A percentile compares a stretch with the other conserved stretches of the same genome.
Evolutionary conservation across 2,797 vertebrate genomes (phyloP).

Genomic region (Schizothorax lantsangensis): DNA sequence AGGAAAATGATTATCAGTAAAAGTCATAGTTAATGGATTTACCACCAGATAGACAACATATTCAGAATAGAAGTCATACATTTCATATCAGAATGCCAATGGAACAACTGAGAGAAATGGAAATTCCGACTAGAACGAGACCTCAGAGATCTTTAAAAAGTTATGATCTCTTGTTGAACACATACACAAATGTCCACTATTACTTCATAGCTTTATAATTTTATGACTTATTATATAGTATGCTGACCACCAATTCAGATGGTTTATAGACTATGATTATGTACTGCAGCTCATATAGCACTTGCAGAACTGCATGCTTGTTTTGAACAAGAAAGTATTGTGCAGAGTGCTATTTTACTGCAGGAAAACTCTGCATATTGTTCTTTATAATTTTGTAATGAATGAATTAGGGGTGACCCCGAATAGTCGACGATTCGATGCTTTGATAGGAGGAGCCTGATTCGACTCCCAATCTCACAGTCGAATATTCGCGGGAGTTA

Average conservation of each 20-base stretch:
- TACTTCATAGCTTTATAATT: constrained; percentile 38
- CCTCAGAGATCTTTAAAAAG: constrained; percentile 37
- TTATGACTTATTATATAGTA: constrained; percentile 11
- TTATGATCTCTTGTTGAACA: constrained; percentile 27
- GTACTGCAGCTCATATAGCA: background rate
- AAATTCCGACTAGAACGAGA: constrained; percentile 28
- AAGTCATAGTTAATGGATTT: constrained; percentile 53
- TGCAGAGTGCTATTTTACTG: background rate
- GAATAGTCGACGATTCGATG: too few relatives aligned
- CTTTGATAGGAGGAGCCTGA: too few relatives aligned
- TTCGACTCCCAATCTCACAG: too few relatives aligned
- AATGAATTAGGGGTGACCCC: background rate
- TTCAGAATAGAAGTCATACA: constrained; percentile 46
- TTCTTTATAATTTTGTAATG: background rate
- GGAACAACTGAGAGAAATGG: constrained; percentile 55
- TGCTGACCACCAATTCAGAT: background rate
- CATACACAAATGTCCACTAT: constrained; percentile 24
- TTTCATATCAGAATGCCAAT: constrained; percentile 47
- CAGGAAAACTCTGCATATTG: background rate
- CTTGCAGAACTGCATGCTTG: background rate
- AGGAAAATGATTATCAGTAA: constrained; percentile 56
- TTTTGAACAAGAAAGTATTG: constrained; percentile 6
- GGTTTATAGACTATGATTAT: constrained; percentile 29
- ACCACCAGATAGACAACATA: constrained; percentile 29
- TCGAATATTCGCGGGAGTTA: too few relatives aligned